These are phyloP conservation scores for Delichon dasypus DNA, from an alignment of 2,797 vertebrate species.

Conservation along the genomic window DNA sequence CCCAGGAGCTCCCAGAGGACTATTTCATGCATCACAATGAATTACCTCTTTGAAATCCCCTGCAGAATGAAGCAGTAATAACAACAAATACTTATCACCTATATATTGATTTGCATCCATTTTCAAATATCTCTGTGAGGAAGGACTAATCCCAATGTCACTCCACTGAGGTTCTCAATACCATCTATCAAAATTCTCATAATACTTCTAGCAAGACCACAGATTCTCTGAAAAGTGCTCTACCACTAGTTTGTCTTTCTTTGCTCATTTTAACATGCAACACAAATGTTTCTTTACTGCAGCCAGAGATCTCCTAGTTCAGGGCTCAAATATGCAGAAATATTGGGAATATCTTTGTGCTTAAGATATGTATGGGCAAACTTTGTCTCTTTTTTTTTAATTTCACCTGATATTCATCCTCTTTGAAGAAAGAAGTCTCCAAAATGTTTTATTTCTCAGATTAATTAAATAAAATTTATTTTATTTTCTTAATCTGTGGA, in stretches of 20 bases:
- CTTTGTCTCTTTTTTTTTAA: neutral
- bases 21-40: neutral
- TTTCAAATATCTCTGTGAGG: slow-evolving; percentile 4
- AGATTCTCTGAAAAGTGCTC: neutral
- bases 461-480: too few species aligned
- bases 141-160: neutral
- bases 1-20: neutral
- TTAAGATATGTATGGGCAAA: neutral
- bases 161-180: neutral
- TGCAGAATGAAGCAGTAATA: slow-evolving; percentile 26
- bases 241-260: neutral
- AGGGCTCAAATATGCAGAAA: neutral
- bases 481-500: neutral
- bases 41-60: neutral
- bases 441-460: neutral
- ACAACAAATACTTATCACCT: slow-evolving; percentile 37
- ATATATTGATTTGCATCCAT: slow-evolving; percentile 28
- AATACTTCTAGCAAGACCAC: neutral
- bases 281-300: neutral
- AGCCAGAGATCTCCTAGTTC: neutral
- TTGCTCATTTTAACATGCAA: neutral
- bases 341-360: neutral
- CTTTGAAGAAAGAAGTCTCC: neutral
- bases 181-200: neutral
- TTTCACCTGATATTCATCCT: neutral